These are phyloP conservation scores for Lamprologus callipterus DNA, from an alignment of 2,113 vertebrate species.

Conservation along the genomic window DNA sequence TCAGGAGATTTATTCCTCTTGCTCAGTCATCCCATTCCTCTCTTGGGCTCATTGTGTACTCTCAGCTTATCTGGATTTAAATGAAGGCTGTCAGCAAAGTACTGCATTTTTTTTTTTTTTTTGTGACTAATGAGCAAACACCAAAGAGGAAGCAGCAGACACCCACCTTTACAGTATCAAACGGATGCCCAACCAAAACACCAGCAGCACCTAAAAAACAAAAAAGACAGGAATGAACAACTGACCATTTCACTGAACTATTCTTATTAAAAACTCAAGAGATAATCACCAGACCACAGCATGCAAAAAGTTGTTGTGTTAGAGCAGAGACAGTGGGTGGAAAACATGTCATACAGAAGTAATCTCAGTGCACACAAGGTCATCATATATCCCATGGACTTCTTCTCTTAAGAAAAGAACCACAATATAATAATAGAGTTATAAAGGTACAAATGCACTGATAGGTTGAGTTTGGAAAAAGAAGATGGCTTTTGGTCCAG, in stretches of 20 bases:
- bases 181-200: constrained; percentile 93
- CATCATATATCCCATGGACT: background rate
- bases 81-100: background rate
- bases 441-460: background rate
- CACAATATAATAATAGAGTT: background rate
- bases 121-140: background rate
- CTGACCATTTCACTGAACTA: background rate
- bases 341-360: background rate
- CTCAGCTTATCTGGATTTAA: background rate
- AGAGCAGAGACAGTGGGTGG: background rate
- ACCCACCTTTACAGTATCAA: constrained; percentile 87
- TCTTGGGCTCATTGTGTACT: background rate
- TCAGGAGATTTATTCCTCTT: background rate
- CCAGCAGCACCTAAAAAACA: constrained; percentile 82
- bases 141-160: background rate
- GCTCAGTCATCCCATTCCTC: background rate
- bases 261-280: background rate
- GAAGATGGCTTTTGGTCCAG: background rate
- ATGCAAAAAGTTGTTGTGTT: background rate
- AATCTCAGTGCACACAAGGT: background rate
- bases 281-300: background rate
- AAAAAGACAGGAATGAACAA: background rate
- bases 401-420: background rate
- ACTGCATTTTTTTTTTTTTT: background rate
- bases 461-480: background rate